Conservation (phyloP, 64 coral and sea anemone species). For the Stylophora pistillata region DNA sequence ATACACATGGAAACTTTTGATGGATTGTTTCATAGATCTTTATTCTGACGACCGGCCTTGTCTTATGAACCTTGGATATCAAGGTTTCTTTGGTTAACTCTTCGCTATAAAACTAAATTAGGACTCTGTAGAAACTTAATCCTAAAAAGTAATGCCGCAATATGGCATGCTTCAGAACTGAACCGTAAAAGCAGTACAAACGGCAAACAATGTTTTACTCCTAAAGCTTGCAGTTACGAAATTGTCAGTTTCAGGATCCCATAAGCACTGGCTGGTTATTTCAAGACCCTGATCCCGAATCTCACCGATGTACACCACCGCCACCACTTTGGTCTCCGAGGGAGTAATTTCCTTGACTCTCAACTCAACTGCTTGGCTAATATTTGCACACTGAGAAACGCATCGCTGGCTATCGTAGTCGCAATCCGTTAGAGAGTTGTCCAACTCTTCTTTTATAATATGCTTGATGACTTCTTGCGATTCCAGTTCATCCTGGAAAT, state of each 20-base stretch:
- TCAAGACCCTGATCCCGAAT: conserved; percentile 93
- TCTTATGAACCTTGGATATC: too few species aligned
- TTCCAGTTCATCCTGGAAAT: conserved; percentile 54
- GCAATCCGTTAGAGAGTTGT: conserved; percentile 42
- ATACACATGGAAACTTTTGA: too few species aligned
- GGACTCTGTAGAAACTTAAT: too few species aligned
- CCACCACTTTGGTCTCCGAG: conserved; percentile 68
- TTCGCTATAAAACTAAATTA: too few species aligned
- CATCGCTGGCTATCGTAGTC: conserved; percentile 70
- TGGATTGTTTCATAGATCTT: too few species aligned
- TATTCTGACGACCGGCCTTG: too few species aligned
- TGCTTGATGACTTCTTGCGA: conserved; percentile 62
- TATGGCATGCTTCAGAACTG: not conserved
- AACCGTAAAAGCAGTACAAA: conserved; percentile 85
- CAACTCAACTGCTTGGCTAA: conserved; percentile 75
- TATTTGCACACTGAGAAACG: conserved; percentile 55
- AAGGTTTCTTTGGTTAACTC: too few species aligned
- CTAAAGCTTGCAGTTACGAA: conserved; percentile 85
- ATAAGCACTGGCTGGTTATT: conserved; percentile 85
- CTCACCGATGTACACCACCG: conserved; percentile 81
- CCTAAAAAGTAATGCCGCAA: too few species aligned
- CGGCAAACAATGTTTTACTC: conserved; percentile 81
- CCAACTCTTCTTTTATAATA: conserved; percentile 77
- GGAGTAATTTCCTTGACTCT: conserved; percentile 59
- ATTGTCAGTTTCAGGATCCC: conserved; percentile 79